A percentile compares a stretch with the other conserved stretches of the same genome.
Conservation (phyloP, 2,113 vertebrate genomes). For the Lycaon pictus region DNA sequence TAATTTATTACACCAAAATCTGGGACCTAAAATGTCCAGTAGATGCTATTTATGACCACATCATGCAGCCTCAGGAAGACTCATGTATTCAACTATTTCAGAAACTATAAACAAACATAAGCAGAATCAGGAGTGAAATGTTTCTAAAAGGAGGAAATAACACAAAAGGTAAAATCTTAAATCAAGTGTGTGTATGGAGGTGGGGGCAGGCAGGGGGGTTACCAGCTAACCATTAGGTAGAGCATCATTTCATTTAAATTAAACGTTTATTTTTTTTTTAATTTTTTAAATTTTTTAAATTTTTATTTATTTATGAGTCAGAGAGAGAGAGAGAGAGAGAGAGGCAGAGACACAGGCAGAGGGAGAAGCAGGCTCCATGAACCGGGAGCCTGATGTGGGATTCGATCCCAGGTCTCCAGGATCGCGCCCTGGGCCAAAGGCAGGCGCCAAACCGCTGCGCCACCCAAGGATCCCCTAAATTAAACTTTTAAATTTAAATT, state of each 20-base stretch:
- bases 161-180: background rate
- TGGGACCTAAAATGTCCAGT: background rate
- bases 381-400: no score
- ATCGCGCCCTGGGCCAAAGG: no score
- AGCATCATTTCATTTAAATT: slow-evolving; percentile 53
- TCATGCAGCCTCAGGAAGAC: background rate
- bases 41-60: background rate
- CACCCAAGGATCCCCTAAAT: background rate
- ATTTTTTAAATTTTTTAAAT: no score
- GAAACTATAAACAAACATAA: slow-evolving; percentile 33
- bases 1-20: slow-evolving; percentile 29
- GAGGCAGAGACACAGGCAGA: no score
- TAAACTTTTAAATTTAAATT: background rate
- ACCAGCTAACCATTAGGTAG: background rate
- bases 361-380: no score
- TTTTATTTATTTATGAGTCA: no score
- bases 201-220: background rate
- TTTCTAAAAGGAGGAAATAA: slow-evolving; percentile 45
- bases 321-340: no score
- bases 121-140: background rate
- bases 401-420: no score
- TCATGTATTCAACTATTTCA: slow-evolving; percentile 5
- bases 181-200: background rate
- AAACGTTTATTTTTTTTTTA: no score
- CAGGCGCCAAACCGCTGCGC: no score